A percentile compares a stretch with the other conserved stretches of the same genome.
Evolutionary conservation across 2,888 invertebrate genomes (phyloP).

Genomic region (Heliconius ismenius): DNA sequence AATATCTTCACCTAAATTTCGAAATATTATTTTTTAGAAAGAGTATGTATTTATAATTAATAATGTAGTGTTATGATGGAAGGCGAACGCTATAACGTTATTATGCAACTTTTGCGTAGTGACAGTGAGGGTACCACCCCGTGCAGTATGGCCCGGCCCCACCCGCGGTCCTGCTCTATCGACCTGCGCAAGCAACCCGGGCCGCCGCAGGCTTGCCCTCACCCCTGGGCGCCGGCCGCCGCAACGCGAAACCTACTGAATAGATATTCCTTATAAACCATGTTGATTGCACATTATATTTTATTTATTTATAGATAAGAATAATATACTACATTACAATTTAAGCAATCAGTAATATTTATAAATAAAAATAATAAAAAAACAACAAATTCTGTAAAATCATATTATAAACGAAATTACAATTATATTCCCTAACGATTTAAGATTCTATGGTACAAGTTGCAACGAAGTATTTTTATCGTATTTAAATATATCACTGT

Average conservation of each 20-base stretch:
- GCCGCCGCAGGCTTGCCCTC: slow-evolving; percentile 58
- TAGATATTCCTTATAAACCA: background rate
- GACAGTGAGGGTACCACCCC: slow-evolving; percentile 78
- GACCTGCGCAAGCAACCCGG: slow-evolving; percentile 76
- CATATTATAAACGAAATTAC: background rate
- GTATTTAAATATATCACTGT: background rate
- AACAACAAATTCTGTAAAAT: background rate
- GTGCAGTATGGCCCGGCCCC: slow-evolving; percentile 66
- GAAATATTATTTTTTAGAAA: too few species aligned
- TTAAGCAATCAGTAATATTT: background rate
- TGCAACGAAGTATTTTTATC: background rate
- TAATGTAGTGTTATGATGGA: slow-evolving; percentile 9
- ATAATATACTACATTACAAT: background rate
- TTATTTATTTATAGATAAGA: background rate
- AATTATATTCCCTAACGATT: background rate
- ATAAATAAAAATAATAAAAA: background rate
- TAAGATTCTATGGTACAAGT: background rate
- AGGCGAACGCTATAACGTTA: slow-evolving; percentile 50
- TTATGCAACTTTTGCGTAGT: slow-evolving; percentile 64
- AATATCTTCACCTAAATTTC: too few species aligned
- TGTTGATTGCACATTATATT: background rate
- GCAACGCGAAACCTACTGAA: slow-evolving; percentile 32
- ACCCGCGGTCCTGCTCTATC: slow-evolving; percentile 76
- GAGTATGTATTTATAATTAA: background rate
- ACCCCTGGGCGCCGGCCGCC: slow-evolving; percentile 50